A percentile compares a stretch with the other conserved stretches of the same genome.
Conservation (phyloP, 1,140 invertebrate genomes). For the Orius laevigatus region DNA sequence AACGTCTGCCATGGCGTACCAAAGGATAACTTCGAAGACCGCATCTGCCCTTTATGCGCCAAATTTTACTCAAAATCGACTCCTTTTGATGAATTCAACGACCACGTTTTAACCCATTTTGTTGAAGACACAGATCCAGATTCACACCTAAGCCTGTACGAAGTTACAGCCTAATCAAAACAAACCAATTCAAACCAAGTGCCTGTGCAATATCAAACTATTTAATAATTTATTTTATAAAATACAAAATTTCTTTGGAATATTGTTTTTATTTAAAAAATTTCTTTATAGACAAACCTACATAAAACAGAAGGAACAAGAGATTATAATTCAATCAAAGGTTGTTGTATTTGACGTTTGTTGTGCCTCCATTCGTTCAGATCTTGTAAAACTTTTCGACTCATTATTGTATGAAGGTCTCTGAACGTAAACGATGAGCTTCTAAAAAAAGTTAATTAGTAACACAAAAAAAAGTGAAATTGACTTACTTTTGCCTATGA, state of each 20-base stretch:
- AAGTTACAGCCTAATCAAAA: conserved; percentile 11
- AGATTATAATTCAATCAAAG: no score
- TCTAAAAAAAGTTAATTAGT: no score
- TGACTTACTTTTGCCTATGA: conserved; percentile 17
- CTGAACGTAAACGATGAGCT: no score
- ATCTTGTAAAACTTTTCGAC: no score
- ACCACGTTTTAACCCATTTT: conserved; percentile 33
- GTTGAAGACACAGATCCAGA: conserved; percentile 22
- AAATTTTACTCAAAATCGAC: conserved; percentile 23
- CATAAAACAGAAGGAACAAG: no score
- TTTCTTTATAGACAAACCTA: no score
- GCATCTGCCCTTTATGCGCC: conserved; percentile 31
- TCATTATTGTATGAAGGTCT: no score
- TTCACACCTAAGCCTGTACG: conserved; percentile 14
- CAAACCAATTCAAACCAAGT: not conserved
- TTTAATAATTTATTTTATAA: not conserved
- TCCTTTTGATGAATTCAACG: conserved; percentile 29
- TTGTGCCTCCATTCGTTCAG: no score
- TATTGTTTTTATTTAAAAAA: not conserved
- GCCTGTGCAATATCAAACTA: not conserved
- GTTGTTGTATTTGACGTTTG: no score
- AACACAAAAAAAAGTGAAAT: not conserved
- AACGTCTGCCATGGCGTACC: conserved; percentile 3
- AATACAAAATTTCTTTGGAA: not conserved
- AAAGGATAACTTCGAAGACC: conserved; percentile 16